Evolutionary conservation across 1,140 invertebrate genomes (phyloP).

Genomic region (Oncopeltus fasciatus): DNA sequence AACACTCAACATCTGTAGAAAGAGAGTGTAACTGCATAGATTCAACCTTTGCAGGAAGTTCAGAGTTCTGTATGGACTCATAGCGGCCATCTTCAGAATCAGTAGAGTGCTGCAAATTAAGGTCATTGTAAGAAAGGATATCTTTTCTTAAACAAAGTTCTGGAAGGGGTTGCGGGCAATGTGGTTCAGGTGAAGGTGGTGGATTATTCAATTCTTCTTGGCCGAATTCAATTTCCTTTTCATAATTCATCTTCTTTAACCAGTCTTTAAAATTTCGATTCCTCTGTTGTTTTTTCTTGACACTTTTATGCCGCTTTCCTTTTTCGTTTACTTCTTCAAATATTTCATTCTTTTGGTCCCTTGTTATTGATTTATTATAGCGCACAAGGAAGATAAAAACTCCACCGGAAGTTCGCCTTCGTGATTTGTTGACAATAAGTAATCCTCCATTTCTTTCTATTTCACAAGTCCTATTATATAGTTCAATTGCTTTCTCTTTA

Average conservation of each 20-base stretch:
- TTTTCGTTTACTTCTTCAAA: conserved; percentile 1
- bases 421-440: conserved; percentile 30
- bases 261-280: neutral
- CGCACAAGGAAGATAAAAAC: conserved; percentile 30
- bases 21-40: too few species aligned
- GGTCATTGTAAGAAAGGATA: neutral
- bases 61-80: too few species aligned
- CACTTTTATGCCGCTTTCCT: neutral
- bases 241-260: neutral
- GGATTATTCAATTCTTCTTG: conserved; percentile 8
- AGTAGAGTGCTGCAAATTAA: neutral
- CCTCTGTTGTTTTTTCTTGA: neutral
- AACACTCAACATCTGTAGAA: too few species aligned
- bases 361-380: neutral
- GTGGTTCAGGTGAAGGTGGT: conserved; percentile 10
- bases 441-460: conserved; percentile 32
- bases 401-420: conserved; percentile 34
- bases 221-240: neutral
- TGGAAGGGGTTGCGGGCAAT: conserved; percentile 1
- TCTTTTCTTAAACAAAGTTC: conserved; percentile 1
- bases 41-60: too few species aligned
- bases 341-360: conserved; percentile 7
- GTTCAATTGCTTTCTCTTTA: conserved; percentile 28
- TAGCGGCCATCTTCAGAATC: too few species aligned
- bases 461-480: conserved; percentile 29